Evolutionary conservation across 2,888 invertebrate species (phyloP).

Genomic region (Pantelozetes paolii): DNA sequence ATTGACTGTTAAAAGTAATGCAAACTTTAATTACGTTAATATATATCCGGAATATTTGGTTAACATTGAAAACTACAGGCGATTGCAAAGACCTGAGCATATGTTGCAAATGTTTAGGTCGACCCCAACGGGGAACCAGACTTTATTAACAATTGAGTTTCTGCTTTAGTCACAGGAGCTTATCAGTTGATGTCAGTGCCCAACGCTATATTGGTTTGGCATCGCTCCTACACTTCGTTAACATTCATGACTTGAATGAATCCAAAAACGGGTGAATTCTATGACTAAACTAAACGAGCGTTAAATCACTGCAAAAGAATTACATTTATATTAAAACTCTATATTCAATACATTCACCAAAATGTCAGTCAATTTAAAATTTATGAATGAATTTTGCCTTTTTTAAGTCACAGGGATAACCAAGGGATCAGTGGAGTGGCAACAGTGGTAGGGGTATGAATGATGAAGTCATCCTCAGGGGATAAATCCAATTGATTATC

Average conservation of each 20-base stretch:
- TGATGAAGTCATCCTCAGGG: too few relatives aligned
- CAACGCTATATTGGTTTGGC: too few relatives aligned
- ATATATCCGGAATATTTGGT: neutral
- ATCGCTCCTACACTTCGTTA: neutral
- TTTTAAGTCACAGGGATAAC: too few relatives aligned
- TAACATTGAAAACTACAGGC: neutral
- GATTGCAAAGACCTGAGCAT: neutral
- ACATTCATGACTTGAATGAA: constrained; percentile 11
- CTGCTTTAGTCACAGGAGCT: neutral
- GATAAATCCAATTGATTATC: too few relatives aligned
- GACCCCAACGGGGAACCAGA: constrained; percentile 9
- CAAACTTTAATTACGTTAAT: constrained; percentile 6
- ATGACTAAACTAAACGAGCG: too few relatives aligned
- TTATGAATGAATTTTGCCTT: constrained; percentile 16
- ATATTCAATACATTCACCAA: neutral
- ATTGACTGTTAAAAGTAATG: too few relatives aligned
- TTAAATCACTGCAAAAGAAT: too few relatives aligned
- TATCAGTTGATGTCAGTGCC: neutral
- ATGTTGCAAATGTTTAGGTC: neutral
- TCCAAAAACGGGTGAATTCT: too few relatives aligned
- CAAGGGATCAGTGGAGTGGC: too few relatives aligned
- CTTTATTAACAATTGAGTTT: constrained; percentile 15
- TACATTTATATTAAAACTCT: too few relatives aligned
- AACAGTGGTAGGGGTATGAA: too few relatives aligned
- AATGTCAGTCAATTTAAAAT: constrained; percentile 9